Evolutionary conservation across 2,113 vertebrate species (phyloP).

Genomic region (Anseranas semipalmata): DNA sequence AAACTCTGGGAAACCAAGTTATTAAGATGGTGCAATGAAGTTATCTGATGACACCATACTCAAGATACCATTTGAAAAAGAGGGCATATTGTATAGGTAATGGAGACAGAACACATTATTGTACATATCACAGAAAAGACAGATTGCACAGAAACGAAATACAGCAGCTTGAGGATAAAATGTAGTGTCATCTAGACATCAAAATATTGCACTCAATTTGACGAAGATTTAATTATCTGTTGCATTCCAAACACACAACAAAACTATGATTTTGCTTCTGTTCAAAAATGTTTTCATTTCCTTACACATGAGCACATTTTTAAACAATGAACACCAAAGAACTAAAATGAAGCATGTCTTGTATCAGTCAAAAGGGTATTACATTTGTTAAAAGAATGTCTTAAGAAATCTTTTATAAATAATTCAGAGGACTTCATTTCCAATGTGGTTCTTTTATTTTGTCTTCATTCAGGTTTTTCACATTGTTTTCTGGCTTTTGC

Average conservation of each 20-base stretch:
- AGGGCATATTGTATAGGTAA: slow-evolving; percentile 27
- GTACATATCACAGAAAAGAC: neutral
- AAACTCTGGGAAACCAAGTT: slow-evolving; percentile 37
- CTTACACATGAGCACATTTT: neutral
- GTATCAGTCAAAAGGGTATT: slow-evolving; percentile 38
- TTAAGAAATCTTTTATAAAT: neutral
- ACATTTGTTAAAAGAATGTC: neutral
- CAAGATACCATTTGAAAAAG: slow-evolving; percentile 5
- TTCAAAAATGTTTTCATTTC: slow-evolving; percentile 57
- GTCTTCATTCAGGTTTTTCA: neutral
- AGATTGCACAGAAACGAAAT: slow-evolving; percentile 48
- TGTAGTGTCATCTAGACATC: slow-evolving; percentile 6
- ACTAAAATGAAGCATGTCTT: slow-evolving; percentile 70
- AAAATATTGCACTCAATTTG: slow-evolving; percentile 45
- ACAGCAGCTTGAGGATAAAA: neutral
- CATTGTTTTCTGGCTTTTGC: neutral
- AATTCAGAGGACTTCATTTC: slow-evolving; percentile 23
- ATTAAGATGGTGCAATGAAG: slow-evolving; percentile 23
- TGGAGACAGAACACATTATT: neutral
- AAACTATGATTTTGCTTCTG: slow-evolving; percentile 40
- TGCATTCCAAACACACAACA: slow-evolving; percentile 8
- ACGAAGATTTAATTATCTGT: slow-evolving; percentile 33
- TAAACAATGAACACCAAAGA: slow-evolving; percentile 30
- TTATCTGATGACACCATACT: slow-evolving; percentile 8
- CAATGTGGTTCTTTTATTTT: neutral